Evolutionary conservation across 2,888 invertebrate species (phyloP).

Genomic region (Lutraria lutraria): DNA sequence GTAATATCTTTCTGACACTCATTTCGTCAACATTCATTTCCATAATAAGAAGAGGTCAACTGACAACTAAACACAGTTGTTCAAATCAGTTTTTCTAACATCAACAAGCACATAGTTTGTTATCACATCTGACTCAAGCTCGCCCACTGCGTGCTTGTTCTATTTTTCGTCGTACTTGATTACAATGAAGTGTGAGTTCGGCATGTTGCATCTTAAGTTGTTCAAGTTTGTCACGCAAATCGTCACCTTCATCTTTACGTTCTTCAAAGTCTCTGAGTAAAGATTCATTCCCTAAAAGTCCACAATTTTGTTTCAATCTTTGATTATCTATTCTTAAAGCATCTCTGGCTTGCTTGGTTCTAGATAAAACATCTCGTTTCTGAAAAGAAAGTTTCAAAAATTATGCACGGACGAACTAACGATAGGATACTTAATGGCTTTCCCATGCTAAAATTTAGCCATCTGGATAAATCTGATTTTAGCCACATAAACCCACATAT

Average conservation of each 20-base stretch:
- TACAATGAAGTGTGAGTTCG: slow-evolving; percentile 84
- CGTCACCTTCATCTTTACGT: slow-evolving; percentile 84
- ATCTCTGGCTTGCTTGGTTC: slow-evolving; percentile 87
- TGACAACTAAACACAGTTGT: neutral
- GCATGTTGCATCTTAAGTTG: slow-evolving; percentile 84
- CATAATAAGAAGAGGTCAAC: neutral
- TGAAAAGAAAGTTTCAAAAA: slow-evolving; percentile 68
- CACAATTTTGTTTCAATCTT: slow-evolving; percentile 87
- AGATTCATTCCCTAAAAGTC: slow-evolving; percentile 88
- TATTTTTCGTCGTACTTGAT: slow-evolving; percentile 85
- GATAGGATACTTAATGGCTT: too few species aligned
- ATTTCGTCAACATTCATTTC: neutral
- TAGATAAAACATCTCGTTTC: slow-evolving; percentile 86
- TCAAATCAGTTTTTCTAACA: slow-evolving; percentile 4
- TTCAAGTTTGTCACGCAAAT: slow-evolving; percentile 82
- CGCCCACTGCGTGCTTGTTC: slow-evolving; percentile 74
- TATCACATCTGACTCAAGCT: neutral
- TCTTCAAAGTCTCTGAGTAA: slow-evolving; percentile 88
- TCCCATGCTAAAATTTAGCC: too few species aligned
- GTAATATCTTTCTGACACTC: neutral
- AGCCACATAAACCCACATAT: too few species aligned
- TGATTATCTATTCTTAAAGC: slow-evolving; percentile 86
- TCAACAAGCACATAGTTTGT: slow-evolving; percentile 6
- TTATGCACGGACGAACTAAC: neutral
- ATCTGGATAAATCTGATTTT: too few species aligned